Evolutionary conservation across 2,888 invertebrate species (phyloP), one percentile per base, ranked within the genome.

Genomic region (Brachynemurus nebulosus): DNA sequence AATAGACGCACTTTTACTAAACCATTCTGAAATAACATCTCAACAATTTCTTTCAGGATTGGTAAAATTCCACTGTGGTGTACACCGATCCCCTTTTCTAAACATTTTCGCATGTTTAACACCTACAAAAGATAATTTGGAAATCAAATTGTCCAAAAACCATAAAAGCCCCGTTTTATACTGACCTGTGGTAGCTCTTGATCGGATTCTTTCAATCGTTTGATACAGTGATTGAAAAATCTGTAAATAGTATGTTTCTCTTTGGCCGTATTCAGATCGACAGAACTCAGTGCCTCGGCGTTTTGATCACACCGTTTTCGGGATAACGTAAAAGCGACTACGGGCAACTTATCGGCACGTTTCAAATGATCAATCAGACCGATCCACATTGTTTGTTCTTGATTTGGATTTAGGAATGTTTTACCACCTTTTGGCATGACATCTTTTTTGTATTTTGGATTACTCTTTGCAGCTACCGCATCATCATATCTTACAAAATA

Each of bases 21-120:
- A 5, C 96, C 93, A 51, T 78, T 76, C 59, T 93, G 90, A 60
- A 99, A 99, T 11, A 97, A 69, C 76, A 97, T 84, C 66, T 99
- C 98, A 0, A 98, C 96, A 42, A 97, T 91, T 72, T 99, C 98
- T 60, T 97, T 98, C n/a, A 99, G 73, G 54, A 99, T 85, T 0
- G 98, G 98, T 47, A 99, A 66, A 53, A 98, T 92, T 9, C 98
- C 98, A 62, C 95, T 95, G 65, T 98, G 98, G 66, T 98, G 98
- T 3, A 98, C 83, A 0, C 96, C 98, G 48, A 99, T 85, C 2
- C 98, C 98, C 45, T 85, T 76, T 54, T 78, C 75, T 17, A 90
- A 59, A 34, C 81, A 71, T 44, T 78, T 73, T 53, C 75, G 70
- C 72, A 92, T 76, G 46, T 72, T 68, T 18, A 70, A 49, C 16